A percentile compares a stretch with the other conserved stretches of the same genome.
phyloP scores from a whole-genome alignment of 2,888 invertebrate species.

The Drosophila incognita region DNA sequence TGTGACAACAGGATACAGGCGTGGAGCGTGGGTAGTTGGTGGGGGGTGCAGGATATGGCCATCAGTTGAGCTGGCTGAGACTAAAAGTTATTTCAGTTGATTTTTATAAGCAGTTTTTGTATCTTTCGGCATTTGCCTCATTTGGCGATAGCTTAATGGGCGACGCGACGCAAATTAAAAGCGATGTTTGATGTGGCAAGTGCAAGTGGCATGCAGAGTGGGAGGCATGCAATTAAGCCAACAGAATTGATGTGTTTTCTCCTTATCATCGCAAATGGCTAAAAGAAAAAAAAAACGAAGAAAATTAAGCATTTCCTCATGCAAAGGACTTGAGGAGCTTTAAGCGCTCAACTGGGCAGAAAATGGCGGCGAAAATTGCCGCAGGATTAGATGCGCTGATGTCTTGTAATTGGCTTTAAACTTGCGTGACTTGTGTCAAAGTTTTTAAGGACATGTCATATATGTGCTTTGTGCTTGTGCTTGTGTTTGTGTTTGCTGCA shows the following conservation, averaged over 20 bases:
- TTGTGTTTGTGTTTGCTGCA: slow-evolving; percentile 18
- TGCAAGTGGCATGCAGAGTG: slow-evolving; percentile 19
- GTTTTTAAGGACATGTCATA: slow-evolving; percentile 57
- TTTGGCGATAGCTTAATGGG: slow-evolving; percentile 72
- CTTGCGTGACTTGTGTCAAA: slow-evolving; percentile 45
- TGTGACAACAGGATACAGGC: slow-evolving; percentile 65
- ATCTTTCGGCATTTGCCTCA: slow-evolving; percentile 44
- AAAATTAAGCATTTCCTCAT: slow-evolving; percentile 16
- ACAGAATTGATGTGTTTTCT: slow-evolving; percentile 49
- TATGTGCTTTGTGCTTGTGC: slow-evolving; percentile 18
- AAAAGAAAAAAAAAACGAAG: background rate
- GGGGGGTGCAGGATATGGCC: slow-evolving; percentile 44
- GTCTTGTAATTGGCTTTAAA: slow-evolving; percentile 69
- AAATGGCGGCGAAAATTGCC: slow-evolving; percentile 42
- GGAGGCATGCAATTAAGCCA: slow-evolving; percentile 59
- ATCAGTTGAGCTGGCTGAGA: slow-evolving; percentile 34
- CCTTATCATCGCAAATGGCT: slow-evolving; percentile 34
- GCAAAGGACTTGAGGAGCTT: slow-evolving; percentile 21
- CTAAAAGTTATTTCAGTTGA: slow-evolving; percentile 54
- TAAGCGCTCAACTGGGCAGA: slow-evolving; percentile 37
- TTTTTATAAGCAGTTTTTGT: slow-evolving; percentile 36
- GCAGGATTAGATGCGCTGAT: slow-evolving; percentile 41
- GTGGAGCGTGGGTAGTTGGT: background rate
- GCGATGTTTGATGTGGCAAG: slow-evolving; percentile 46
- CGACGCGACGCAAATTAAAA: slow-evolving; percentile 62